Evolutionary conservation across 2,888 invertebrate species (phyloP), one percentile per base, ranked within the genome.

Genomic region (Melieria omissa): DNA sequence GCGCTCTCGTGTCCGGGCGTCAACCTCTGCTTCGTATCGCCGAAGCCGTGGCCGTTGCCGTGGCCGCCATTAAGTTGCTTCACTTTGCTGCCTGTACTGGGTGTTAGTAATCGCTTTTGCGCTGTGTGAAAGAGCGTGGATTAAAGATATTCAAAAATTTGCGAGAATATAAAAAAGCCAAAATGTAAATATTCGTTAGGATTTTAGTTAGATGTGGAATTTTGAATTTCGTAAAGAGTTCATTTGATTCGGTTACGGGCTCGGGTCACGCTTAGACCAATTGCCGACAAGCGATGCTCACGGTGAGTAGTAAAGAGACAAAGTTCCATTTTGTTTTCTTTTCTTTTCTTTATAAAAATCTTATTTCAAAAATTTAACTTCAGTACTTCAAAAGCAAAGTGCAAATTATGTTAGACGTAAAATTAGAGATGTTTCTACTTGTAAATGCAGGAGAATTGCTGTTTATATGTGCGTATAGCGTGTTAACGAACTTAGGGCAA

Each of bases 1-100:
- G 79, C 78, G 57, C 76, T 77, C 57, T 77, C 62, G 61, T 79
- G 81, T 10, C 78, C 80, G 4, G 80, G 78, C 9, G 78, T 78
- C 1, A 76, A 73, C 47, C 75, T 81, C 75, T 76, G 72, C n/a
- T 76, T 70, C 3, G 74, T 76, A 52, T 75, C 74, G 9, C 4
- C 16, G 7, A 6, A 4, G 10, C 47, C 49, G 9, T 69, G 62
- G 42, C 62, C 69, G 46, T 69, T 69, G 52, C 12, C n/a, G n/a
- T 14, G 29, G 42, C 10, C 6, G 29, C n/a, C 10, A 12, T 70
- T 64, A 49, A 65, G n/a, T 44, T 63, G 64, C 49, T 29, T 46
- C 29, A 52, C 14, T 41, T 60, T 58, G 14, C 8, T 29, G 63
- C 5, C 12, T 54, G 55, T 52, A 14, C 52, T 8, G 64, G 29